Evolutionary conservation across 2,797 vertebrate genomes (phyloP).

Genomic region (Pseudomugil gertrudae): DNA sequence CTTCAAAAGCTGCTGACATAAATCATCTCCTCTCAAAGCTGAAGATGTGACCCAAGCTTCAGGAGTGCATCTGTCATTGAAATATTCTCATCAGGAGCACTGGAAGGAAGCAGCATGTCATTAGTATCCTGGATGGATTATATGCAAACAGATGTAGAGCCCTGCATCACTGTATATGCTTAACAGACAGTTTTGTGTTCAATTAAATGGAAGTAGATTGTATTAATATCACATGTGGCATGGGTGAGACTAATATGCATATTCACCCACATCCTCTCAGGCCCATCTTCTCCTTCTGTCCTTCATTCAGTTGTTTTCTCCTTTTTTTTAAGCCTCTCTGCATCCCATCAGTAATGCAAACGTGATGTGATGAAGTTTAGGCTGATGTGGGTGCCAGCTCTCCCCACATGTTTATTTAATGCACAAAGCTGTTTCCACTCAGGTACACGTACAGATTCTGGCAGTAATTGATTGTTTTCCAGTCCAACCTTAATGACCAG

Average conservation of each 20-base stretch:
- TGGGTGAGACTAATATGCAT: slow-evolving; percentile 58
- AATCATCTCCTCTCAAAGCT: slow-evolving; percentile 42
- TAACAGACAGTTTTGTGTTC: slow-evolving; percentile 58
- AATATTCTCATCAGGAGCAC: slow-evolving; percentile 38
- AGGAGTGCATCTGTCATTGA: slow-evolving; percentile 42
- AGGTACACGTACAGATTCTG: slow-evolving; percentile 8
- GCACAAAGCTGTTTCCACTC: slow-evolving; percentile 16
- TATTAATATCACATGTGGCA: slow-evolving; percentile 40
- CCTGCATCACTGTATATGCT: slow-evolving; percentile 54
- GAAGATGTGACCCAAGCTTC: slow-evolving; percentile 42
- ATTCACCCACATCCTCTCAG: slow-evolving; percentile 30
- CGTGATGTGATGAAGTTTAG: slow-evolving; percentile 40
- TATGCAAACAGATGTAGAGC: slow-evolving; percentile 48
- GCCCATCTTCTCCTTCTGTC: slow-evolving; percentile 53
- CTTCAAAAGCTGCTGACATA: slow-evolving; percentile 1
- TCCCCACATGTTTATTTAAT: slow-evolving; percentile 51
- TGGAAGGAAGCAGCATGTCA: slow-evolving; percentile 23
- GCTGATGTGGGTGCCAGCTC: slow-evolving; percentile 29
- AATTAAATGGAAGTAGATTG: slow-evolving; percentile 50
- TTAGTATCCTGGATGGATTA: slow-evolving; percentile 50
- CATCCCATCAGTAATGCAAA: slow-evolving; percentile 28
- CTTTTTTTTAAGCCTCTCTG: slow-evolving; percentile 20
- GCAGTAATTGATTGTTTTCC: slow-evolving; percentile 49
- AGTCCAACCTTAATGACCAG: slow-evolving; percentile 28
- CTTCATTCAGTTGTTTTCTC: slow-evolving; percentile 13